phyloP scores from a whole-genome alignment of 1,140 invertebrate genomes.

The Drosophila rhopaloa region DNA sequence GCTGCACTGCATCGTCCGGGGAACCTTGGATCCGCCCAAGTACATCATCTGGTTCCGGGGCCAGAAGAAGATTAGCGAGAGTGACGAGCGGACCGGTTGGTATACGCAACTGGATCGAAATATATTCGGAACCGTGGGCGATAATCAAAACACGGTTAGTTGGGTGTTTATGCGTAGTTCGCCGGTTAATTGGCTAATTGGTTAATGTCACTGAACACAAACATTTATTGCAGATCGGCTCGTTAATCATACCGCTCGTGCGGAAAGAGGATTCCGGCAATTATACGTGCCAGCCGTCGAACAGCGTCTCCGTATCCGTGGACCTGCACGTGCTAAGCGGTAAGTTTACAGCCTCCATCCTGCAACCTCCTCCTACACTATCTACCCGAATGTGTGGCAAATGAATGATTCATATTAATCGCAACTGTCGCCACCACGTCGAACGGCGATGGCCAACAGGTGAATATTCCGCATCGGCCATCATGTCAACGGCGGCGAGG shows the following conservation, averaged over 20 bases:
- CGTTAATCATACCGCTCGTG: constrained; percentile 89
- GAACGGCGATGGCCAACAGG: constrained; percentile 70
- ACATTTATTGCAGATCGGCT: constrained; percentile 80
- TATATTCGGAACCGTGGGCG: constrained; percentile 76
- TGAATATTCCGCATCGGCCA: constrained; percentile 85
- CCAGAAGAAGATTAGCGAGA: constrained; percentile 87
- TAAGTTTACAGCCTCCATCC: constrained; percentile 48
- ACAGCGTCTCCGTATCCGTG: constrained; percentile 79
- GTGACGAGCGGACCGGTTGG: constrained; percentile 76
- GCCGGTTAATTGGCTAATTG: constrained; percentile 1
- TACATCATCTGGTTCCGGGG: constrained; percentile 88
- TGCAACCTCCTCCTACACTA: neutral
- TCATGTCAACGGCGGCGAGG: constrained; percentile 72
- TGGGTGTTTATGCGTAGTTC: constrained; percentile 29
- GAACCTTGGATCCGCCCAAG: constrained; percentile 86
- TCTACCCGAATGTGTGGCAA: constrained; percentile 21
- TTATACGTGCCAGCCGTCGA: constrained; percentile 84
- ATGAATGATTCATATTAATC: constrained; percentile 81
- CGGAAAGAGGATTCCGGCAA: constrained; percentile 83
- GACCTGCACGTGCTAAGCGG: constrained; percentile 84
- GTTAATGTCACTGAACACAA: constrained; percentile 14
- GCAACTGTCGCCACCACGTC: constrained; percentile 61
- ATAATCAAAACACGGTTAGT: constrained; percentile 82
- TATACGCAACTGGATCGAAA: constrained; percentile 81
- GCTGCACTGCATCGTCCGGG: constrained; percentile 87